Evolutionary conservation across 2,113 vertebrate species (phyloP).

Genomic region (Bubo bubo): DNA sequence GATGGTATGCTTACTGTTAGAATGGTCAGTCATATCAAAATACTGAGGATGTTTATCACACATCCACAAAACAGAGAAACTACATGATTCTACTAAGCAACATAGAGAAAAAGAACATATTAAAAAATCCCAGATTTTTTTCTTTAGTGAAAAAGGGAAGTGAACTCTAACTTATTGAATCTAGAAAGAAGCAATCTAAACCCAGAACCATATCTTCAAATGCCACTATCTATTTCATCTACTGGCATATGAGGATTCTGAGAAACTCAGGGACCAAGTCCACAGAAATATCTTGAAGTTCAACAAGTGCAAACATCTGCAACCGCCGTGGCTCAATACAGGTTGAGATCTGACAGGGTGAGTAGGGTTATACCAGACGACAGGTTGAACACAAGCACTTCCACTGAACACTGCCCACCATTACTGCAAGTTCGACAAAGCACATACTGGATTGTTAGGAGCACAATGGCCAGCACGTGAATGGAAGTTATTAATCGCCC

Average conservation of each 20-base stretch:
- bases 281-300: not conserved
- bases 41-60: not conserved
- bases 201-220: not conserved
- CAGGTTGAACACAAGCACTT: not conserved
- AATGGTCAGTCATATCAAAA: not conserved
- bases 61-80: not conserved
- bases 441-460: not conserved
- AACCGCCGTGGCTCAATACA: rapidly evolving
- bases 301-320: not conserved
- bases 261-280: not conserved
- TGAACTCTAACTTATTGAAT: not conserved
- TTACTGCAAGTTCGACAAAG: not conserved
- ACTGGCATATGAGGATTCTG: not conserved
- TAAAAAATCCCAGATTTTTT: not conserved
- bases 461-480: not conserved
- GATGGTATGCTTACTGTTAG: not conserved
- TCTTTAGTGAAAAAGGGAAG: not conserved
- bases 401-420: not conserved
- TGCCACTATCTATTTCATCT: rapidly evolving
- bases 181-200: not conserved
- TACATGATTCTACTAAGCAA: not conserved
- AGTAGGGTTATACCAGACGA: no score
- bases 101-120: not conserved
- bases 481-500: not conserved
- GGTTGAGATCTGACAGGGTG: not conserved